Conservation (phyloP, 2,797 vertebrate species). For the Erpetoichthys calabaricus region DNA sequence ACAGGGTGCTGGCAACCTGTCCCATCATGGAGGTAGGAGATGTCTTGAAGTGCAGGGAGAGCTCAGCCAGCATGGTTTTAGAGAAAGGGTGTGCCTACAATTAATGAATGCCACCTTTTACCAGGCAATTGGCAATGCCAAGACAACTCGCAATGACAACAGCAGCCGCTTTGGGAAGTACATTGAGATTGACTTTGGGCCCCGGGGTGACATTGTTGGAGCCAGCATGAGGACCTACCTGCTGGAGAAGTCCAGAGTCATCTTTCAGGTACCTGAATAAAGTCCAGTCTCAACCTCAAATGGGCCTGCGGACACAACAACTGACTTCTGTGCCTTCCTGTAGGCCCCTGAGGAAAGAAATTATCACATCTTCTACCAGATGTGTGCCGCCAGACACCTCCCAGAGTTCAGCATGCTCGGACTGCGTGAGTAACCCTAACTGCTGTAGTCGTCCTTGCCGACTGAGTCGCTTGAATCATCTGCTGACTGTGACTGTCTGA, state of each 20-base stretch:
- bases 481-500: rapidly evolving
- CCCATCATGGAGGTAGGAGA: conserved; percentile 59
- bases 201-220: conserved; percentile 44
- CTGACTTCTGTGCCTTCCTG: background rate
- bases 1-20: conserved; percentile 60
- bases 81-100: too few species aligned
- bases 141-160: conserved; percentile 64
- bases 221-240: conserved; percentile 64
- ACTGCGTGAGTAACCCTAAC: conserved; percentile 36
- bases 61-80: background rate
- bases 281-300: background rate
- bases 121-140: conserved; percentile 66
- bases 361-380: conserved; percentile 71
- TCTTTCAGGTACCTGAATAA: conserved; percentile 51
- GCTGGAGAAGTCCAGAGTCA: conserved; percentile 64
- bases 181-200: conserved; percentile 57
- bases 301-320: background rate
- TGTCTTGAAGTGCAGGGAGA: background rate
- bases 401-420: conserved; percentile 51
- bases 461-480: background rate
- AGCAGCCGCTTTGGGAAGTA: conserved; percentile 72
- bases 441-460: background rate
- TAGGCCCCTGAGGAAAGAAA: conserved; percentile 53
- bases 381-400: conserved; percentile 54
- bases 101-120: background rate